Conservation (phyloP, 2,888 invertebrate genomes). For the Platycnemis pennipes region DNA sequence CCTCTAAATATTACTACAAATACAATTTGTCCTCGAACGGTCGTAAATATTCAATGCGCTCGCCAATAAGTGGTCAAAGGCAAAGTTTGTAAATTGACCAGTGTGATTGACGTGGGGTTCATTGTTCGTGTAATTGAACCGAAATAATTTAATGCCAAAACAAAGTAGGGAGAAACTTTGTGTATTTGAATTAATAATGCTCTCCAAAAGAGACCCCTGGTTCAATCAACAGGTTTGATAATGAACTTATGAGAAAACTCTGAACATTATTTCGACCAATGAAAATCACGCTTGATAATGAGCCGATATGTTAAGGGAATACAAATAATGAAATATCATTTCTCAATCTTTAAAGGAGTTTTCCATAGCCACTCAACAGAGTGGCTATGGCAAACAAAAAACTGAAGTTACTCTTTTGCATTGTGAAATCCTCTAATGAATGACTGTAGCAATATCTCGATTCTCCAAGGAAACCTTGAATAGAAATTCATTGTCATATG, state of each 20-base stretch:
- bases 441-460: too few relatives aligned
- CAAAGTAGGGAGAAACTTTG: background rate
- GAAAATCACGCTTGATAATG: too few relatives aligned
- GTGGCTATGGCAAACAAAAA: too few relatives aligned
- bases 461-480: too few relatives aligned
- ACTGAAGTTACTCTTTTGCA: too few relatives aligned
- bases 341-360: too few relatives aligned
- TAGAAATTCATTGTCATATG: too few relatives aligned
- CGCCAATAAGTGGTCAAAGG: background rate
- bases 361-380: too few relatives aligned
- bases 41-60: background rate
- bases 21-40: background rate
- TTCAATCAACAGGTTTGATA: background rate
- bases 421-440: too few relatives aligned
- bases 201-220: background rate
- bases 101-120: background rate
- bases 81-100: background rate
- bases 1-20: background rate
- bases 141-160: background rate
- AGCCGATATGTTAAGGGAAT: too few relatives aligned
- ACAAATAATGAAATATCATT: too few relatives aligned
- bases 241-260: background rate
- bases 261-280: background rate
- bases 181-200: background rate
- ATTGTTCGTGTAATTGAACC: background rate